Conservation (phyloP, 2,113 vertebrate species). For the Malurus elegans region DNA sequence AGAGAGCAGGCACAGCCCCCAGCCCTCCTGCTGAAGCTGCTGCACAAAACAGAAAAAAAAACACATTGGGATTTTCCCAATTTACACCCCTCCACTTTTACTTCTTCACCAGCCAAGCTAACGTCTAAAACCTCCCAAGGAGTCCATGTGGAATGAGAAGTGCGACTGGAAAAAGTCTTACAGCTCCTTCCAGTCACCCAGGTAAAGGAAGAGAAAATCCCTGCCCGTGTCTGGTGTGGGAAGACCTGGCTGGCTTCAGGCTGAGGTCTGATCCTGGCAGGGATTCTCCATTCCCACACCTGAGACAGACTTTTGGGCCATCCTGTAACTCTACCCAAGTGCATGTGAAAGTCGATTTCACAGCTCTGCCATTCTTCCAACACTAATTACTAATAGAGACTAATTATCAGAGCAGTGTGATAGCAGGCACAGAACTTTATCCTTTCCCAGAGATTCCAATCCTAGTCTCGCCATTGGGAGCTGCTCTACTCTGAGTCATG, state of each 20-base stretch:
- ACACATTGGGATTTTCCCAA: neutral
- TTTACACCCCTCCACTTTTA: neutral
- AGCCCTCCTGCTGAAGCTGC: neutral
- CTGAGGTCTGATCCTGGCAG: neutral
- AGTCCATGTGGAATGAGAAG: neutral
- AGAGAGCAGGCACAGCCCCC: neutral
- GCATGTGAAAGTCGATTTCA: neutral
- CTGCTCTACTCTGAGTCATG: neutral
- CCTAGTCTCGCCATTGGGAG: neutral
- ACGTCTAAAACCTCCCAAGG: neutral
- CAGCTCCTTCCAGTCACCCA: neutral
- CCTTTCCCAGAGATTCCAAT: neutral
- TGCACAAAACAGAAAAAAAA: neutral
- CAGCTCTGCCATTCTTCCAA: neutral
- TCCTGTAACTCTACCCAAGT: neutral
- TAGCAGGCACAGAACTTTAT: neutral
- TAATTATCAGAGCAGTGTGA: neutral
- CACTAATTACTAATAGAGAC: neutral
- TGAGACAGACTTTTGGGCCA: neutral
- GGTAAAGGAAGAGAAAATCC: neutral
- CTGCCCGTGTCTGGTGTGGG: neutral
- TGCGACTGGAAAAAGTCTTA: neutral
- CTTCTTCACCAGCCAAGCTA: neutral
- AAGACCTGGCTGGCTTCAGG: neutral
- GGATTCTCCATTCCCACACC: neutral